A percentile compares a stretch with the other conserved stretches of the same genome.
Conservation (phyloP, 2,113 vertebrate species). For the Dinomys branickii region DNA sequence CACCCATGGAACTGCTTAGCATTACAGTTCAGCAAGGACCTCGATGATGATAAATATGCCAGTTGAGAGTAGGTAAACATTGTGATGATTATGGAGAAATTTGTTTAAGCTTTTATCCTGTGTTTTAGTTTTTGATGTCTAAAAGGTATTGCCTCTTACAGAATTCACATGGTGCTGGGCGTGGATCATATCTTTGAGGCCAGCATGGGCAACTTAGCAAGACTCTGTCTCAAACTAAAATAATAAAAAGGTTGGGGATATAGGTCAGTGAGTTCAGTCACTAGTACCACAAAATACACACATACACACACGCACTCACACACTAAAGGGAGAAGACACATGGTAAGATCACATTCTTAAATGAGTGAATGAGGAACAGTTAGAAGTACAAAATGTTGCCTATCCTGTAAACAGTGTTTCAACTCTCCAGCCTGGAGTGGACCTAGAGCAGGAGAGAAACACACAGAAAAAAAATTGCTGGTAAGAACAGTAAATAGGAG, state of each 20-base stretch:
- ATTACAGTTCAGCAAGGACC: neutral
- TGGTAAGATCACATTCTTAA: conserved; percentile 20
- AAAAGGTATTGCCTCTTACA: neutral
- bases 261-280: neutral
- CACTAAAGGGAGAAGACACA: neutral
- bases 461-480: neutral
- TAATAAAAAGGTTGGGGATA: neutral
- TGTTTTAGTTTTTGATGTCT: conserved; percentile 31
- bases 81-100: neutral
- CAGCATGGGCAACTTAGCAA: neutral
- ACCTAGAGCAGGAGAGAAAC: neutral
- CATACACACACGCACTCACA: neutral
- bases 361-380: neutral
- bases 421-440: neutral
- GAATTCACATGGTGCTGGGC: neutral
- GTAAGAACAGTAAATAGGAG: conserved; percentile 23
- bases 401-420: neutral
- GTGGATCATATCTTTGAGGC: neutral
- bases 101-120: conserved; percentile 11
- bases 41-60: neutral
- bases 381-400: neutral
- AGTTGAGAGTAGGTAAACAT: neutral
- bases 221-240: neutral
- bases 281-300: neutral
- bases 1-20: neutral